Evolutionary conservation across 2,113 vertebrate species (phyloP).

Genomic region (Isurus oxyrinchus): DNA sequence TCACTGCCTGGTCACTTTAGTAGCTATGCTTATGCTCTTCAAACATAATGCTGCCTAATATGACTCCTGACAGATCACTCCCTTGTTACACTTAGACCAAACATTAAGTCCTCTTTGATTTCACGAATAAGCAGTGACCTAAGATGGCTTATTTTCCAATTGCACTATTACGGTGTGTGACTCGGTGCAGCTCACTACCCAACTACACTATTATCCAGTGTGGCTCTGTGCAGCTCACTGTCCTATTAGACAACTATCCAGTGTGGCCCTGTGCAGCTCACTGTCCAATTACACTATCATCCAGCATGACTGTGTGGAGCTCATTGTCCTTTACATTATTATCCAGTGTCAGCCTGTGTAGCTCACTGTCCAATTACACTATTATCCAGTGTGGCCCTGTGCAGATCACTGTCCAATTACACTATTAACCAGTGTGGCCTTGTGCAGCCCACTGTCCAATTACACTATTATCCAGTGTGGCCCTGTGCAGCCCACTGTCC

Average conservation of each 20-base stretch:
- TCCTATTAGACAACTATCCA: no score
- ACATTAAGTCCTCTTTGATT: not conserved
- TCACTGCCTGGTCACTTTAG: not conserved
- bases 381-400: not conserved
- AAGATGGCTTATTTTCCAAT: not conserved
- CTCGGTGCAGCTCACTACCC: not conserved
- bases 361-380: not conserved
- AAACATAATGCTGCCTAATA: not conserved
- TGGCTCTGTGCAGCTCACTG: no score
- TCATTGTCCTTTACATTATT: no score
- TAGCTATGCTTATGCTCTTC: no score
- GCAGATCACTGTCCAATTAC: not conserved
- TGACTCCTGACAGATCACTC: not conserved
- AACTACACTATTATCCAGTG: not conserved
- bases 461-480: not conserved
- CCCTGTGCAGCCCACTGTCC: no score
- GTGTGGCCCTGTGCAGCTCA: not conserved
- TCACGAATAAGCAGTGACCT: not conserved
- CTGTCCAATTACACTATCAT: not conserved
- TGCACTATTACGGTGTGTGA: not conserved
- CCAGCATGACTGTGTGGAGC: no score
- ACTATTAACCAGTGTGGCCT: not conserved
- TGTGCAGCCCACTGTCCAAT: not conserved
- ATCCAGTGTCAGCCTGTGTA: no score
- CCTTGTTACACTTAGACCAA: not conserved